Evolutionary conservation across 30 jellyfish, hydroid and myxozoan genomes (phyloP), one percentile per base, ranked within the genome.

Genomic region (Rhopilema esculentum): DNA sequence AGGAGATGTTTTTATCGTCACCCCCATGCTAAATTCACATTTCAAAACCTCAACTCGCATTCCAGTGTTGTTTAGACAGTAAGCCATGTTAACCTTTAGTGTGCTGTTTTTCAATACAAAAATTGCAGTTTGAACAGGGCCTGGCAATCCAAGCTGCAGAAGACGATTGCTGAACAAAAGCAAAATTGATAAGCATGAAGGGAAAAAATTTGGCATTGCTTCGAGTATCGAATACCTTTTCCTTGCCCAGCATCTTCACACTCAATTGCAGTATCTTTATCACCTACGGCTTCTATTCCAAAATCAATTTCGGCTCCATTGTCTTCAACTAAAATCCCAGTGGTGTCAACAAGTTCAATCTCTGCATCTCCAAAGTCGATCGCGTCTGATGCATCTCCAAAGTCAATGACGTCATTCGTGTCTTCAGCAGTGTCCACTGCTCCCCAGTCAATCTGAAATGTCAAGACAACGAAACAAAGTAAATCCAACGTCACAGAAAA

Each of bases 361-460:
- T 64, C 88, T 48, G 77, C 94, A n/a, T 31, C 78, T 20, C 92
- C 98, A 86, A 91, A 77, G 77, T 93, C 88, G 40, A 83, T 88
- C 19, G 66, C 90, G 27, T 69, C 90, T 17, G 61, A 22, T n/a
- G 22, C 88, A 53, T 85, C 88, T 20, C 93, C 93, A 85, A 85
- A 85, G 66, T 85, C 93, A 21, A 85, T 85, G 19, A 76, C 88
- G 32, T 22, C 73, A 74, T 70, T 75, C 4, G 76, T 12, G 4
- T 49, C 53, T 15, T 25, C 67, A 9, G 66, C 9, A 29, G 33
- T 32, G 1, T 18, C 78, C 20, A n/a, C 64, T 66, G 66, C 77
- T 40, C 88, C 66, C 93, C 93, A 85, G 52, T 74, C 88, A 27
- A 85, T 85, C 93, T 85, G 67, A 57, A 85, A 8, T 0, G 17